A percentile compares a stretch with the other conserved stretches of the same genome.
These are phyloP conservation scores for Procambarus virginalis DNA, from an alignment of 1,140 invertebrate species.

Conservation along the genomic window DNA sequence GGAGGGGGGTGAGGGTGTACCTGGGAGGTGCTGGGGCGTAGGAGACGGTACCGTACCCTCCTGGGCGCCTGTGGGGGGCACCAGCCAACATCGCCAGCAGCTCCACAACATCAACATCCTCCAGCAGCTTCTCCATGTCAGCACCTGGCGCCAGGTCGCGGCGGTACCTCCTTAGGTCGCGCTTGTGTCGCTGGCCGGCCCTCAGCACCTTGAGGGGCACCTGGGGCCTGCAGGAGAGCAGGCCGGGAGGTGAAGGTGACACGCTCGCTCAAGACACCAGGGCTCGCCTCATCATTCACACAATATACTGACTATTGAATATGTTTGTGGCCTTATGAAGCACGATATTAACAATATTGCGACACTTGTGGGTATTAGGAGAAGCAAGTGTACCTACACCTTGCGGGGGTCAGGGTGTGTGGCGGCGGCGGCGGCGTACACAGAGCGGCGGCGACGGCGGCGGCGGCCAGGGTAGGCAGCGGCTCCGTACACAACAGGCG, in stretches of 20 bases:
- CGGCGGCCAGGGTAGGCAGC: background rate
- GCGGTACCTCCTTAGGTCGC: background rate
- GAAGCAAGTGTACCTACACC: background rate
- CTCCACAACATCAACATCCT: conserved; percentile 44
- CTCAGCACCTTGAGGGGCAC: conserved; percentile 15
- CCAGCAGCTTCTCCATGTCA: conserved; percentile 37
- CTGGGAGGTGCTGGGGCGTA: conserved; percentile 39
- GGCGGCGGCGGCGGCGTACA: background rate
- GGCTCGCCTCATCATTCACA: too few relatives aligned
- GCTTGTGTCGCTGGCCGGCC: conserved; percentile 26
- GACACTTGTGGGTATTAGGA: too few relatives aligned
- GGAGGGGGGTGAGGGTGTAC: background rate
- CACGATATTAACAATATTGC: too few relatives aligned
- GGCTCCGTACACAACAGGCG: background rate
- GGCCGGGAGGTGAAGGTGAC: background rate
- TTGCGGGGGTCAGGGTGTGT: background rate
- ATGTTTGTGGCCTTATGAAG: too few relatives aligned
- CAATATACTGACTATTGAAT: too few relatives aligned
- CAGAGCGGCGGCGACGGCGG: background rate
- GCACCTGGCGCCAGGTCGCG: background rate
- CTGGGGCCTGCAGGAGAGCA: background rate
- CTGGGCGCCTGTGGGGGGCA: background rate
- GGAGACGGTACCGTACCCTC: conserved; percentile 24
- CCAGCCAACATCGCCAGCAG: conserved; percentile 25
- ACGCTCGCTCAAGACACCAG: too few relatives aligned